phyloP scores from a whole-genome alignment of 2,888 invertebrate species.

The Andrena chrysosceles region DNA sequence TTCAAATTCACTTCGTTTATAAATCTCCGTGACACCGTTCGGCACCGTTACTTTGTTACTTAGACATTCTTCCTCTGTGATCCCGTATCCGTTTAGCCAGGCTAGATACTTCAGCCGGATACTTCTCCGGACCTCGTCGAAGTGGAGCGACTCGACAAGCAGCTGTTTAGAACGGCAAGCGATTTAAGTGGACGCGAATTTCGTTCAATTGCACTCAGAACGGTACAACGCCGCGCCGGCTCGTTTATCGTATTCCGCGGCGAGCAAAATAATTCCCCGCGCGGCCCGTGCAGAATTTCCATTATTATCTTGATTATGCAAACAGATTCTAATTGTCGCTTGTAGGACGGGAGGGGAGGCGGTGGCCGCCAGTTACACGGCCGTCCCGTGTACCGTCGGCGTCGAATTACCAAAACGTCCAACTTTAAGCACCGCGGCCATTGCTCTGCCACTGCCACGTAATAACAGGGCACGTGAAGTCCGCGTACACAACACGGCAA shows the following conservation, averaged over 20 bases:
- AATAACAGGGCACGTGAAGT: slow-evolving; percentile 50
- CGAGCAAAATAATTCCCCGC: slow-evolving; percentile 41
- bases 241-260: slow-evolving; percentile 11
- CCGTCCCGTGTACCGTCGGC: slow-evolving; percentile 36
- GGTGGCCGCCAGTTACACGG: slow-evolving; percentile 35
- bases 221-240: neutral
- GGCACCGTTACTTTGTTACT: neutral
- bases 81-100: neutral
- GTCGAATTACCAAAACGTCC: slow-evolving; percentile 63
- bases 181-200: slow-evolving; percentile 1
- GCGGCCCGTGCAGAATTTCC: slow-evolving; percentile 39
- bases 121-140: neutral
- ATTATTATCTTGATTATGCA: slow-evolving; percentile 63
- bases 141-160: neutral
- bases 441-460: slow-evolving; percentile 35
- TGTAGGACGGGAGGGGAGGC: slow-evolving; percentile 24
- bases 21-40: slow-evolving; percentile 5
- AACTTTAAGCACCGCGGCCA: slow-evolving; percentile 57
- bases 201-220: slow-evolving; percentile 1
- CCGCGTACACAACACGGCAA: slow-evolving; percentile 23
- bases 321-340: slow-evolving; percentile 62
- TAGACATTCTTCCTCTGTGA: neutral
- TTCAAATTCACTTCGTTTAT: slow-evolving; percentile 3
- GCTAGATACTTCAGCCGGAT: too few species aligned
- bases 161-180: neutral